These are phyloP conservation scores for Caenorhabditis sp. DNA, from an alignment of 2,888 invertebrate genomes.

Conservation along the genomic window DNA sequence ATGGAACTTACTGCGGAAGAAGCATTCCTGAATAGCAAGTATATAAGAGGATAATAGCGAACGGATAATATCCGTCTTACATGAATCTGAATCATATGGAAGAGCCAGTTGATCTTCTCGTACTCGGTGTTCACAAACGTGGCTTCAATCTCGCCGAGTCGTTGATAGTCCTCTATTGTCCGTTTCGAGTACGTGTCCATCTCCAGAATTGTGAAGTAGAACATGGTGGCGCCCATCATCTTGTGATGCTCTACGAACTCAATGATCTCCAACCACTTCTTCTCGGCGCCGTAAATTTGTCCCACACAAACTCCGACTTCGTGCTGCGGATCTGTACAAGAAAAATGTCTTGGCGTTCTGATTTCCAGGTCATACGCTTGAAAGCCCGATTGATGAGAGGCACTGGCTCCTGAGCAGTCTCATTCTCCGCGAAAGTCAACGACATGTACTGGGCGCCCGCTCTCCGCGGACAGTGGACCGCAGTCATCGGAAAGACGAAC, in stretches of 20 bases:
- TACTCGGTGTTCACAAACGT: slow-evolving; percentile 26
- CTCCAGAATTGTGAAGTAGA: slow-evolving; percentile 29
- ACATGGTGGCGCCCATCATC: slow-evolving; percentile 24
- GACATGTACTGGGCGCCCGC: slow-evolving; percentile 30
- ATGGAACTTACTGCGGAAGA: slow-evolving; percentile 39
- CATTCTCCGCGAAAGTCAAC: slow-evolving; percentile 1
- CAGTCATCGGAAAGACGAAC: slow-evolving; percentile 16
- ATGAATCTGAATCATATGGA: slow-evolving; percentile 42
- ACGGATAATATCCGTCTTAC: too few species aligned
- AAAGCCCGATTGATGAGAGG: slow-evolving; percentile 19
- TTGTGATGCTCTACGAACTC: slow-evolving; percentile 34
- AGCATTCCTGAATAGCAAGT: slow-evolving; percentile 17
- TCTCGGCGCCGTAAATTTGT: slow-evolving; percentile 21
- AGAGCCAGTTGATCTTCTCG: slow-evolving; percentile 20
- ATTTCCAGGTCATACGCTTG: not conserved
- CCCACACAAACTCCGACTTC: slow-evolving; percentile 35
- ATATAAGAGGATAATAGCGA: not conserved
- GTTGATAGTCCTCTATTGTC: slow-evolving; percentile 26
- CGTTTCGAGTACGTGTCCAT: slow-evolving; percentile 25
- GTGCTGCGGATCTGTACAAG: slow-evolving; percentile 15
- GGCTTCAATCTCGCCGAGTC: slow-evolving; percentile 19
- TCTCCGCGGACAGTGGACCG: slow-evolving; percentile 37
- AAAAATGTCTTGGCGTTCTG: not conserved
- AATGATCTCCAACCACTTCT: slow-evolving; percentile 28
- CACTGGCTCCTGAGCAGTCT: slow-evolving; percentile 11